These are phyloP conservation scores for Gobius niger DNA, from an alignment of 2,113 vertebrate species.

Conservation along the genomic window DNA sequence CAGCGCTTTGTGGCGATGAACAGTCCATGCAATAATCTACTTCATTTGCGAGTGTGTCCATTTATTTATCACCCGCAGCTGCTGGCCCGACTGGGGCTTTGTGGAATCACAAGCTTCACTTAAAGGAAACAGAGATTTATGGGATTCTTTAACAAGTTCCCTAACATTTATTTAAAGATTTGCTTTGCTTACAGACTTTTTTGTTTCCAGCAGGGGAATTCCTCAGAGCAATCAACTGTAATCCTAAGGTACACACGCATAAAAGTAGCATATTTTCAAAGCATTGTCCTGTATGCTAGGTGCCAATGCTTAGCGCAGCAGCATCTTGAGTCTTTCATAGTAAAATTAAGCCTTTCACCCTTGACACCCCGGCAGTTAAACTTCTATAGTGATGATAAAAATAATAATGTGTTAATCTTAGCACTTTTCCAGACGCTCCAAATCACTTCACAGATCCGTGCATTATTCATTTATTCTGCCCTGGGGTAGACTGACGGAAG, in stretches of 20 bases:
- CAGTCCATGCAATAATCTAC: slow-evolving; percentile 26
- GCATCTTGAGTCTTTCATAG: no score
- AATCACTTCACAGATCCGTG: no score
- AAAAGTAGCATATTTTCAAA: slow-evolving; percentile 13
- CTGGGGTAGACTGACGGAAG: no score
- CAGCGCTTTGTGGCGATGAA: slow-evolving; percentile 28
- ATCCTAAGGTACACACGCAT: slow-evolving; percentile 11
- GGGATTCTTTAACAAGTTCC: slow-evolving; percentile 11
- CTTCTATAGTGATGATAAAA: no score
- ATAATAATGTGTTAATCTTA: no score
- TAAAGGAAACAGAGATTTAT: slow-evolving; percentile 20
- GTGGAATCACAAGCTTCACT: slow-evolving; percentile 6
- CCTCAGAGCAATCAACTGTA: not conserved
- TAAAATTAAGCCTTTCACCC: no score
- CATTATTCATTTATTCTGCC: no score
- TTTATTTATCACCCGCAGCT: slow-evolving; percentile 17
- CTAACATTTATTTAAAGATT: slow-evolving; percentile 41
- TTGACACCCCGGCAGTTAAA: no score
- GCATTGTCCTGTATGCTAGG: not conserved
- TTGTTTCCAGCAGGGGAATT: slow-evolving; percentile 17
- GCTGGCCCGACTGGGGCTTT: not conserved
- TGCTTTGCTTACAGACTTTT: slow-evolving; percentile 5
- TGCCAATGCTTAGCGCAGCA: no score
- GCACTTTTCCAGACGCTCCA: no score
- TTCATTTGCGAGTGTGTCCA: slow-evolving; percentile 22